These are phyloP conservation scores for Bos javanicus DNA, from an alignment of 2,113 vertebrate species.

Conservation along the genomic window DNA sequence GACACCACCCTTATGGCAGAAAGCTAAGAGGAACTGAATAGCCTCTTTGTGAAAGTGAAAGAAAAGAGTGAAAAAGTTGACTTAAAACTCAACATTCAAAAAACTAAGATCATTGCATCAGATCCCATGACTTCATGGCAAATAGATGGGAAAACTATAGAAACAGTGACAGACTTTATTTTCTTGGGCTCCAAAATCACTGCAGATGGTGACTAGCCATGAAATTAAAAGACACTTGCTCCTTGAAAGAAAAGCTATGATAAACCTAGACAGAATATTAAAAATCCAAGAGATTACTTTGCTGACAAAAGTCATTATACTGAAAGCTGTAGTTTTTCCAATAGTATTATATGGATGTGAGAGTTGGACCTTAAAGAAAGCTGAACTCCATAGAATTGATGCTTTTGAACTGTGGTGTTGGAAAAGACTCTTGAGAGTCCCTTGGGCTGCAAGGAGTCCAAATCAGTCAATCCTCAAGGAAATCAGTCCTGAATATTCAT, in stretches of 20 bases:
- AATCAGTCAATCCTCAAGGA: background rate
- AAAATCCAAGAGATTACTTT: background rate
- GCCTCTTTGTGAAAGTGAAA: rapidly evolving
- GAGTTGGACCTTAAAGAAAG: background rate
- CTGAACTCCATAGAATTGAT: background rate
- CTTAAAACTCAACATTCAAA: background rate
- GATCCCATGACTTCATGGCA: background rate
- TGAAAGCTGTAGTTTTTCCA: background rate
- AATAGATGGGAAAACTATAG: background rate
- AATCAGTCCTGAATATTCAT: background rate
- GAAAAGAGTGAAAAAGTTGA: background rate
- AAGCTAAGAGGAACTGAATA: background rate
- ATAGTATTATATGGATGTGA: background rate
- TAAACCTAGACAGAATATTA: background rate
- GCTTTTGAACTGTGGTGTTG: background rate
- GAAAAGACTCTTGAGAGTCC: background rate
- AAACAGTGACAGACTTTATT: background rate
- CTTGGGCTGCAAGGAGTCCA: background rate
- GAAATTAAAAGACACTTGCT: background rate
- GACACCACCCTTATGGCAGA: background rate
- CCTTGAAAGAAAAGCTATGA: background rate
- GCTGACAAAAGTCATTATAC: background rate
- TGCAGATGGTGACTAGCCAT: background rate
- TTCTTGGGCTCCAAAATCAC: background rate
- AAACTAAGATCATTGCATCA: background rate